These are phyloP conservation scores for Lytechinus pictus DNA, from an alignment of 35 echinoderm and acorn worm species.

Conservation along the genomic window DNA sequence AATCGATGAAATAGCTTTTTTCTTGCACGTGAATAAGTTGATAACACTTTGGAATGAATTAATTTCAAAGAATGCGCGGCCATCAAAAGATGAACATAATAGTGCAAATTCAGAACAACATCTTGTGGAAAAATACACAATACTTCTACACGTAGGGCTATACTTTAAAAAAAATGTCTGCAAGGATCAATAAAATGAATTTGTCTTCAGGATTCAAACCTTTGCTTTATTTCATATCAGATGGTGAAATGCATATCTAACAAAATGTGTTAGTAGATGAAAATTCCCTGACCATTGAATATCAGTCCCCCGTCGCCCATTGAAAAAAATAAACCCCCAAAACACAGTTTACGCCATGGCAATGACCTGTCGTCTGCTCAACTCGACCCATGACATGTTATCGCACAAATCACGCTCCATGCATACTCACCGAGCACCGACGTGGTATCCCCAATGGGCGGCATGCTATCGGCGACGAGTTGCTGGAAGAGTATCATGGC, in stretches of 20 bases:
- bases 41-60: background rate
- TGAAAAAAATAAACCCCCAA: background rate
- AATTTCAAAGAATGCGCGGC: no score
- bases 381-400: background rate
- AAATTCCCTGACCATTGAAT: background rate
- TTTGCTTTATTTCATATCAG: background rate
- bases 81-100: background rate
- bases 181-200: no score
- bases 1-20: background rate
- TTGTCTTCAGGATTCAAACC: no score
- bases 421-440: conserved; percentile 63
- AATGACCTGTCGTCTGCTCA: background rate
- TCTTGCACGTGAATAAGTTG: background rate
- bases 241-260: background rate
- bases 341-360: background rate
- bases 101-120: no score
- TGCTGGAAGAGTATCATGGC: conserved; percentile 74
- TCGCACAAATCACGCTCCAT: background rate
- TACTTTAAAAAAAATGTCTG: no score
- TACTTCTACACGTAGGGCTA: no score
- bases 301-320: background rate
- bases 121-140: no score
- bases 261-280: background rate
- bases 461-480: conserved; percentile 55
- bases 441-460: conserved; percentile 52